These are phyloP conservation scores for Philotrypesis tridentata DNA, from an alignment of 1,140 invertebrate species.

Conservation along the genomic window DNA sequence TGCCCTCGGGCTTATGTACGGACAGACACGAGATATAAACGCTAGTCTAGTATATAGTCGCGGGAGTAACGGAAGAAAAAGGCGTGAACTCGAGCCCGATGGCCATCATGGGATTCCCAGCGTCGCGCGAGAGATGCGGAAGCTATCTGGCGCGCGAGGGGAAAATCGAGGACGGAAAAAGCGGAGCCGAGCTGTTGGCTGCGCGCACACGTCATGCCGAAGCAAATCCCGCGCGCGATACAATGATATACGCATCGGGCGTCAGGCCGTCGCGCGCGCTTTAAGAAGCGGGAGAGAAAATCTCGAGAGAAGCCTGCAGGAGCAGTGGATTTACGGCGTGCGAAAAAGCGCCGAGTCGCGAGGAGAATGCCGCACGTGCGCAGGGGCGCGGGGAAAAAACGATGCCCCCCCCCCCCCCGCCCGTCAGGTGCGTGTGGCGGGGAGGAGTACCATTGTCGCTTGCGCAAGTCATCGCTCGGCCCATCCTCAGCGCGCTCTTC, in stretches of 20 bases:
- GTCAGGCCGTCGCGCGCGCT: too few relatives aligned
- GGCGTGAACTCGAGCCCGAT: too few relatives aligned
- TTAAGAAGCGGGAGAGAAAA: conserved; percentile 5
- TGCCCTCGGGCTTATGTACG: not conserved
- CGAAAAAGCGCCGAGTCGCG: conserved; percentile 23
- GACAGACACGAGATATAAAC: not conserved
- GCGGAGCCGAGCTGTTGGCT: not conserved
- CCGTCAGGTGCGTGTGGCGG: not conserved
- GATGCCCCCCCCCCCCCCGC: too few relatives aligned
- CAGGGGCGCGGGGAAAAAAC: not conserved
- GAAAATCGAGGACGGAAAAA: not conserved
- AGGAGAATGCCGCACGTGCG: not conserved
- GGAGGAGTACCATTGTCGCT: conserved; percentile 8
- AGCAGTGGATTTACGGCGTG: conserved; percentile 40
- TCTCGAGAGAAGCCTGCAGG: conserved; percentile 3
- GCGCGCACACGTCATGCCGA: not conserved
- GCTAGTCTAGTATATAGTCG: not conserved
- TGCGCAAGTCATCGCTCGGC: conserved; percentile 33
- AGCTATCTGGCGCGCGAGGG: not conserved
- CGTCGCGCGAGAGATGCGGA: conserved; percentile 24
- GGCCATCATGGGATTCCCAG: not conserved
- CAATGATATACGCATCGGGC: conserved; percentile 17
- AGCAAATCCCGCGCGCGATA: conserved; percentile 25
- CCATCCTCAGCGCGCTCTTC: too few relatives aligned
- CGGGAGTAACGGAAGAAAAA: not conserved